Conservation (phyloP, 1,140 invertebrate genomes). For the Polypedilum pembai region DNA sequence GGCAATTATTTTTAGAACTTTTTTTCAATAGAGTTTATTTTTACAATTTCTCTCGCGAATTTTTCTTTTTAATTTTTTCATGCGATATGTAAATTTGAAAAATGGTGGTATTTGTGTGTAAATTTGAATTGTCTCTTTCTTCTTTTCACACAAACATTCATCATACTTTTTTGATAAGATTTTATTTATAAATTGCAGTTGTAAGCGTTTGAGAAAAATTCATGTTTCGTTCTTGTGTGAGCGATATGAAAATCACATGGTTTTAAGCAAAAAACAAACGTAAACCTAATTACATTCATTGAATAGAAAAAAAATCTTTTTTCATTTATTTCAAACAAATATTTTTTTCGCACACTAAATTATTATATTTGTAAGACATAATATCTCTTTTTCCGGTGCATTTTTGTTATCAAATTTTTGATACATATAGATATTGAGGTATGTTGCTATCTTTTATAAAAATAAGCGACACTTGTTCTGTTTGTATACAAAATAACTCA, state of each 20-base stretch:
- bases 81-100: neutral
- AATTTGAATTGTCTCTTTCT: neutral
- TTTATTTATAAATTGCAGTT: neutral
- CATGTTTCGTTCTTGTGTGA: too few species aligned
- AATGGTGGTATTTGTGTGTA: neutral
- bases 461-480: too few species aligned
- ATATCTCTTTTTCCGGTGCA: too few species aligned
- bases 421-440: too few species aligned
- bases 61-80: neutral
- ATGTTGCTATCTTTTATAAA: too few species aligned
- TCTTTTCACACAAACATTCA: neutral
- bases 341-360: too few species aligned
- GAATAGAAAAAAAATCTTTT: too few species aligned
- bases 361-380: too few species aligned
- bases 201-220: neutral
- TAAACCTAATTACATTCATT: too few species aligned
- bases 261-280: neutral
- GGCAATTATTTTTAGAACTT: slow-evolving; percentile 7
- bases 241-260: neutral
- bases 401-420: too few species aligned
- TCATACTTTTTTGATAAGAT: neutral
- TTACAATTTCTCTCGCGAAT: neutral
- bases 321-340: too few species aligned
- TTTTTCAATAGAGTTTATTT: neutral
- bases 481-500: too few species aligned